phyloP scores from a whole-genome alignment of 2,113 vertebrate genomes.

The Pseudorectes ferrugineus region DNA sequence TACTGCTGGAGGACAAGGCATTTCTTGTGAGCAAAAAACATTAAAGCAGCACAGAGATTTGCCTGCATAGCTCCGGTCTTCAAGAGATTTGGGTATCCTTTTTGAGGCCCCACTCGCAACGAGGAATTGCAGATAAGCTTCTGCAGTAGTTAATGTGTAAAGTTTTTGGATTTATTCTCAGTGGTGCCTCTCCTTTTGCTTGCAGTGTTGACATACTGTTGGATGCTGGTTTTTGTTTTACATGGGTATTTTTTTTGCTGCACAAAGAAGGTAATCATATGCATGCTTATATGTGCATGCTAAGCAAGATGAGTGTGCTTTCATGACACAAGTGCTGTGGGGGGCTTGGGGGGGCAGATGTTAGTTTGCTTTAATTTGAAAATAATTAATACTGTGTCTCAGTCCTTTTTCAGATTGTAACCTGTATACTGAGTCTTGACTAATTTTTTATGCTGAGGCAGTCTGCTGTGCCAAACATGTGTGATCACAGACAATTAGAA shows the following conservation, averaged over 20 bases:
- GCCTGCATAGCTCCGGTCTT: not conserved
- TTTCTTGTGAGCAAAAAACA: constrained; percentile 50
- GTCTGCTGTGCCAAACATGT: not conserved
- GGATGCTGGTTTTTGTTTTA: not conserved
- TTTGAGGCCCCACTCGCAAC: not conserved
- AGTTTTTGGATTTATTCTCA: not conserved
- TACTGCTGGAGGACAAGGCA: constrained; percentile 46
- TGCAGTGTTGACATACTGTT: not conserved
- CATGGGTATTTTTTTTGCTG: not conserved
- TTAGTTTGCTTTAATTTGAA: not conserved
- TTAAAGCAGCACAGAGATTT: constrained; percentile 44
- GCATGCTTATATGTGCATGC: not conserved
- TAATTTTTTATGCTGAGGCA: not conserved
- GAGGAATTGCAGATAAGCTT: constrained; percentile 33
- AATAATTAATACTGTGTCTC: not conserved
- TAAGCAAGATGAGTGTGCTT: not conserved
- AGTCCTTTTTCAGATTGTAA: not conserved
- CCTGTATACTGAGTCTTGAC: not conserved
- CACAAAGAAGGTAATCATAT: not conserved
- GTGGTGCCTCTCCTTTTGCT: not conserved
- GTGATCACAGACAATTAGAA: not conserved
- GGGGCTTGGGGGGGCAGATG: rapidly evolving
- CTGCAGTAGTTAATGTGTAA: constrained; percentile 10
- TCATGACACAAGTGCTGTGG: not conserved
- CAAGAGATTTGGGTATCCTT: constrained; percentile 39